Evolutionary conservation across 1,140 invertebrate genomes (phyloP), one percentile per base, ranked within the genome.

Genomic region (Andrena cerasifolii): DNA sequence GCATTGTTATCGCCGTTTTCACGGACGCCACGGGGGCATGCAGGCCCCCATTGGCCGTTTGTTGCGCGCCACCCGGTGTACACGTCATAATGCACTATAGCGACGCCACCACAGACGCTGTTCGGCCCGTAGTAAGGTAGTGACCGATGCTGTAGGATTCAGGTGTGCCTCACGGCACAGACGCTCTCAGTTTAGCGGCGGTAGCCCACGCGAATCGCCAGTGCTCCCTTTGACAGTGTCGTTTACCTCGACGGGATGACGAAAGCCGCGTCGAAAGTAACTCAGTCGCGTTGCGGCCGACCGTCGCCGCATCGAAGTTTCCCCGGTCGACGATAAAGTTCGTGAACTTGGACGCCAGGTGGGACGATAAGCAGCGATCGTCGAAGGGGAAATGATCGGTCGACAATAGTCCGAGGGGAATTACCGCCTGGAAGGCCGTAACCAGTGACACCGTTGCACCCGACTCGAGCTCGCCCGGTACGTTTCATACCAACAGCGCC

Each of bases 141-240:
- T 79, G 83, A 85, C 83, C 84, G 79, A 84, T 75, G 75, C 82
- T 72, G 68, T 79, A 58, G 71, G 76, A 78, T 81, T 76, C 80
- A 85, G 83, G 84, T 83, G 79, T 84, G 75, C 79, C 82, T 72
- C 82, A 62, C 66, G 71, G 43, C 67, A 47, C 66, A 62, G 58
- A 76, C 79, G 73, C 74, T 78, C 54, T 88, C 84, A 88, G 87
- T 88, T 86, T 73, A 85, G 66, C 84, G 59, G 86, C 80, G 79
- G 76, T 86, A 81, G 82, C 84, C 86, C 87, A 88, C 86, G 86
- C 87, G 87, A 87, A 87, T 85, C 79, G 65, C 76, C 73, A 54
- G 45, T 56, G 56, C 73, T 80, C 43, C 58, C 45, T 58, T 66
- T 61, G 53, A 49, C 54, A 43, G 75, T 61, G 76, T 54, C 59